Evolutionary conservation across 2,888 invertebrate species (phyloP).

Genomic region (Rotaria sp.): DNA sequence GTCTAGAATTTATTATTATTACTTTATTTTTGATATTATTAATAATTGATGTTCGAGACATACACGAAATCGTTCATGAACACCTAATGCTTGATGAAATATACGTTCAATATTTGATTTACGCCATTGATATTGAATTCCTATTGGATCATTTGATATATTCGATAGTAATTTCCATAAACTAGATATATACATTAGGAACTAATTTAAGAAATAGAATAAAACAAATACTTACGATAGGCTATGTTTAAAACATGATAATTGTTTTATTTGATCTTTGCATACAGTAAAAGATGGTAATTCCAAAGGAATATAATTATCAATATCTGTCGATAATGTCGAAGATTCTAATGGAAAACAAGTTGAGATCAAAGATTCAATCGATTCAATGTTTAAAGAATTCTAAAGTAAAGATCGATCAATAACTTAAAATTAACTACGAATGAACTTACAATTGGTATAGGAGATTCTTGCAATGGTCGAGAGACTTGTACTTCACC

Average conservation of each 20-base stretch:
- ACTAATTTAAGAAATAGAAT: neutral
- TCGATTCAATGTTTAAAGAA: neutral
- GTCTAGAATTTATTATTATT: neutral
- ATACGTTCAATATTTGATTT: constrained; percentile 18
- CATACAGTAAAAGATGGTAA: neutral
- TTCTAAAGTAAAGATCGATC: neutral
- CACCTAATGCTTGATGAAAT: constrained; percentile 5
- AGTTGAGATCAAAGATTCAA: neutral
- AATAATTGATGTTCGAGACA: neutral
- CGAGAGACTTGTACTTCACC: neutral
- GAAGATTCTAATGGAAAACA: constrained; percentile 8
- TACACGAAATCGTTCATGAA: neutral
- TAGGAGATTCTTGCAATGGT: neutral
- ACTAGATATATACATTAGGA: neutral
- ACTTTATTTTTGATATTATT: neutral
- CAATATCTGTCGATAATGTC: neutral
- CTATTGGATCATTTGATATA: constrained; percentile 6
- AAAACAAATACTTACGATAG: neutral
- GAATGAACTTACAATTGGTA: neutral
- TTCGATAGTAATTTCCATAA: neutral
- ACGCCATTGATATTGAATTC: constrained; percentile 18
- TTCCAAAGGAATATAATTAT: neutral
- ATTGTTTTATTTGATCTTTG: neutral
- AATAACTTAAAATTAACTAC: neutral
- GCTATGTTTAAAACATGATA: neutral